These are phyloP conservation scores for Crotophaga sulcirostris DNA, from an alignment of 2,113 vertebrate species.

Conservation along the genomic window DNA sequence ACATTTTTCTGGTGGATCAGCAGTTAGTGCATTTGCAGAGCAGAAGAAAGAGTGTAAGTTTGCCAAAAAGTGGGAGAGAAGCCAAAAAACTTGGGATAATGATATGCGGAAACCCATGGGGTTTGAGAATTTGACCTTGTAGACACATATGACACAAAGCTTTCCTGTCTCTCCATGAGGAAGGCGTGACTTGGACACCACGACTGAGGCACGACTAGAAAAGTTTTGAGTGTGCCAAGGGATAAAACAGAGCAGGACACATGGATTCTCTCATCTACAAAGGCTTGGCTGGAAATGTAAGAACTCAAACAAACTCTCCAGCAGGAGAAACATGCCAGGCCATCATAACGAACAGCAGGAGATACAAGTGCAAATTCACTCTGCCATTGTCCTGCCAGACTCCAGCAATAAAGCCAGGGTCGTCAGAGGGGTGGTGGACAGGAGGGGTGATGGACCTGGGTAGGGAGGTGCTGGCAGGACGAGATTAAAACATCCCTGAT, in stretches of 20 bases:
- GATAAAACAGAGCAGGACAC: neutral
- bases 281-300: conserved; percentile 20
- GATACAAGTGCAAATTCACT: conserved; percentile 9
- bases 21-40: neutral
- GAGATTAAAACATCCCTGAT: neutral
- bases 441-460: neutral
- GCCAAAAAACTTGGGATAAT: neutral
- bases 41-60: neutral
- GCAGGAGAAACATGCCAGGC: neutral
- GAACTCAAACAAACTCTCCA: neutral
- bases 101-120: neutral
- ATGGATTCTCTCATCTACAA: conserved; percentile 17
- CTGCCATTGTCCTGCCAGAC: neutral
- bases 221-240: neutral
- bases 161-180: neutral
- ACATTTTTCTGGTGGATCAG: neutral
- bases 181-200: neutral
- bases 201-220: neutral
- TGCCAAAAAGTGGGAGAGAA: neutral
- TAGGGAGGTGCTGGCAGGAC: neutral
- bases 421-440: neutral
- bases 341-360: conserved; percentile 26
- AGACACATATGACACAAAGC: neutral
- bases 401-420: neutral
- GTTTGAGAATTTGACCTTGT: neutral